Percentiles rank a stretch among this genome's conserved stretches.
These are phyloP conservation scores for Gobio occitaniae DNA, from an alignment of 2,797 vertebrate genomes.

Conservation along the genomic window DNA sequence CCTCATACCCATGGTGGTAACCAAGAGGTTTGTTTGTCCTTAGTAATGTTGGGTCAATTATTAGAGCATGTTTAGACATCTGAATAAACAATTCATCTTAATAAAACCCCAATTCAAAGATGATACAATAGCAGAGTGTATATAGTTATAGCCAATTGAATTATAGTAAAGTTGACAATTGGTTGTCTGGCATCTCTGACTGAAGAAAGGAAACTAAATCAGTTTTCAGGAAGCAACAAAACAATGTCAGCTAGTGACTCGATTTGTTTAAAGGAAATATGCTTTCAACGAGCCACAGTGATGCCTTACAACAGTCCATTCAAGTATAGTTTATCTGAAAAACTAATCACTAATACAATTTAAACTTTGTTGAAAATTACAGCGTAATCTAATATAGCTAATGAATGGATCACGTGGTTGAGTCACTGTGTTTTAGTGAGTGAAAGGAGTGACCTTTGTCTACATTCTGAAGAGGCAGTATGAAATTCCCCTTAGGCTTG, in stretches of 20 bases:
- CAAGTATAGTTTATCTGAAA: constrained; percentile 13
- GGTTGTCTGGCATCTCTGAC: constrained; percentile 1
- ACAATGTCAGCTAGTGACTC: background rate
- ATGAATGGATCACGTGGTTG: constrained; percentile 33
- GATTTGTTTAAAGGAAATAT: constrained; percentile 4
- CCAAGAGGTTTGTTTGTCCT: background rate
- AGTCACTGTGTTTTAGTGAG: background rate
- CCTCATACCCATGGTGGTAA: constrained; percentile 9
- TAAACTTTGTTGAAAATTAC: constrained; percentile 9
- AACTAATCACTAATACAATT: constrained; percentile 21
- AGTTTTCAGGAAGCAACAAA: constrained; percentile 27
- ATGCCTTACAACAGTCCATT: background rate
- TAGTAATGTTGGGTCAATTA: background rate
- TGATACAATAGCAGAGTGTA: background rate
- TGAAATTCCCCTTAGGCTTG: constrained; percentile 59
- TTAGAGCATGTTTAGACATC: constrained; percentile 5
- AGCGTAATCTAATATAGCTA: constrained; percentile 32
- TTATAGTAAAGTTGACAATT: background rate
- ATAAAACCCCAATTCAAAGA: background rate
- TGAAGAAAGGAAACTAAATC: constrained; percentile 14
- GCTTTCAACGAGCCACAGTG: background rate
- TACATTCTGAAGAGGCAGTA: constrained; percentile 34
- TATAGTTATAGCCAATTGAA: background rate
- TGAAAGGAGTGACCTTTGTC: constrained; percentile 22
- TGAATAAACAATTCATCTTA: background rate